Evolutionary conservation across 2,888 invertebrate species (phyloP).

Genomic region (Melanchra persicariae): DNA sequence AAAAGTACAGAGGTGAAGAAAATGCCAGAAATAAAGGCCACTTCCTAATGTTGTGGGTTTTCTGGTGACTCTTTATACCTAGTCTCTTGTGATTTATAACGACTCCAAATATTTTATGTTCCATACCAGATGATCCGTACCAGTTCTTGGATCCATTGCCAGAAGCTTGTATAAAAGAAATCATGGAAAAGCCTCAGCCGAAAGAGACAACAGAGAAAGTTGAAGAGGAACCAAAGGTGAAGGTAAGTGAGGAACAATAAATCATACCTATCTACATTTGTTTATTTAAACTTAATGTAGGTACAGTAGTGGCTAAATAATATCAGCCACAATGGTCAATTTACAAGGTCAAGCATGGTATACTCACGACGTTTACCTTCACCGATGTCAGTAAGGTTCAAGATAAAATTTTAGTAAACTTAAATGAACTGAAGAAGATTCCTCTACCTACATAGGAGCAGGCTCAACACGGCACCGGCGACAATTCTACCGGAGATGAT

Average conservation of each 20-base stretch:
- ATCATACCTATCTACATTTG: background rate
- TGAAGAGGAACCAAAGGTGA: slow-evolving; percentile 56
- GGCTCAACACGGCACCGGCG: slow-evolving; percentile 18
- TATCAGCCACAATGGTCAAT: too few species aligned
- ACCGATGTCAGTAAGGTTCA: background rate
- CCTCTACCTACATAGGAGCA: slow-evolving; percentile 22
- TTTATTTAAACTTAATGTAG: too few species aligned
- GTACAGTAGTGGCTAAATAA: too few species aligned
- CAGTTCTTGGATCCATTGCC: slow-evolving; percentile 85
- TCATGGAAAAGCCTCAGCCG: slow-evolving; percentile 77
- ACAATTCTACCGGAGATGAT: slow-evolving; percentile 42
- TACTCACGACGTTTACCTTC: too few species aligned
- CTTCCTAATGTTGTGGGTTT: too few species aligned
- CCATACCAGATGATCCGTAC: slow-evolving; percentile 79
- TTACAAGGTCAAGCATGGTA: too few species aligned
- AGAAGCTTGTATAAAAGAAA: slow-evolving; percentile 77
- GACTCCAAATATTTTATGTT: background rate
- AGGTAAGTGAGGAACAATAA: background rate
- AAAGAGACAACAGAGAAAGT: slow-evolving; percentile 69
- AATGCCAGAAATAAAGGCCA: too few species aligned
- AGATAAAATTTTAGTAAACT: too few species aligned
- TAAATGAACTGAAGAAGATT: background rate
- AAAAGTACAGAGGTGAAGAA: too few species aligned
- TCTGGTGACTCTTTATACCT: too few species aligned
- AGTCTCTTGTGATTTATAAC: too few species aligned